A percentile compares a stretch with the other conserved stretches of the same genome.
phyloP scores from a whole-genome alignment of 2,888 invertebrate genomes.

The Apantesis nais region DNA sequence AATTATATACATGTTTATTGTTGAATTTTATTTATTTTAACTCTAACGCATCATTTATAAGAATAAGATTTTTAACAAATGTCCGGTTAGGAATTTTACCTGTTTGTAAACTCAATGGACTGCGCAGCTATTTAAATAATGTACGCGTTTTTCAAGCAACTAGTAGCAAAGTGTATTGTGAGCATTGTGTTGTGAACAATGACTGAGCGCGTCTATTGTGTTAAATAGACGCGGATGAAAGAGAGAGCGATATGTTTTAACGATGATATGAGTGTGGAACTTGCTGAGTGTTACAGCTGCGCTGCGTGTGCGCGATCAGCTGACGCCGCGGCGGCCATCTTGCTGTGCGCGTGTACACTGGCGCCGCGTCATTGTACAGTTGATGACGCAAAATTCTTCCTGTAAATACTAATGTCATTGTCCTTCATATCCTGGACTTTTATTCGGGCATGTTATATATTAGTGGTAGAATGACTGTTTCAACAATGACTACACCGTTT shows the following conservation, averaged over 20 bases:
- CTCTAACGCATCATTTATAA: not conserved
- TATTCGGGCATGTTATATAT: constrained; percentile 50
- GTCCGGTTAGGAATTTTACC: constrained; percentile 19
- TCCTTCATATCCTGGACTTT: constrained; percentile 64
- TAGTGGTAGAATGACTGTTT: constrained; percentile 44
- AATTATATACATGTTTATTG: constrained; percentile 13
- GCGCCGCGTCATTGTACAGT: constrained; percentile 78
- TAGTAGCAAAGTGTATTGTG: constrained; percentile 49
- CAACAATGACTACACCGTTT: constrained; percentile 52
- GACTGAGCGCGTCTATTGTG: constrained; percentile 68
- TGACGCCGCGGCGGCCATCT: constrained; percentile 82
- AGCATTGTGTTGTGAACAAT: constrained; percentile 73
- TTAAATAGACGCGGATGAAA: constrained; percentile 63
- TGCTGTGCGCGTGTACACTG: constrained; percentile 74
- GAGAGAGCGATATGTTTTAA: constrained; percentile 72
- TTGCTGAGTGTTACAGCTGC: constrained; percentile 67
- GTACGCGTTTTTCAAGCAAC: constrained; percentile 39
- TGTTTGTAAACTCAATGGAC: constrained; percentile 30
- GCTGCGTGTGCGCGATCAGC: constrained; percentile 82
- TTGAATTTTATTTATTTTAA: not conserved
- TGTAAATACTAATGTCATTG: constrained; percentile 79
- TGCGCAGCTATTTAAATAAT: constrained; percentile 40
- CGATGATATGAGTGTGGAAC: constrained; percentile 48
- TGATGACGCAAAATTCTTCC: constrained; percentile 75
- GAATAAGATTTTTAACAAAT: constrained; percentile 10